Conservation (phyloP, 2,797 vertebrate genomes). For the Lithobates pipiens region DNA sequence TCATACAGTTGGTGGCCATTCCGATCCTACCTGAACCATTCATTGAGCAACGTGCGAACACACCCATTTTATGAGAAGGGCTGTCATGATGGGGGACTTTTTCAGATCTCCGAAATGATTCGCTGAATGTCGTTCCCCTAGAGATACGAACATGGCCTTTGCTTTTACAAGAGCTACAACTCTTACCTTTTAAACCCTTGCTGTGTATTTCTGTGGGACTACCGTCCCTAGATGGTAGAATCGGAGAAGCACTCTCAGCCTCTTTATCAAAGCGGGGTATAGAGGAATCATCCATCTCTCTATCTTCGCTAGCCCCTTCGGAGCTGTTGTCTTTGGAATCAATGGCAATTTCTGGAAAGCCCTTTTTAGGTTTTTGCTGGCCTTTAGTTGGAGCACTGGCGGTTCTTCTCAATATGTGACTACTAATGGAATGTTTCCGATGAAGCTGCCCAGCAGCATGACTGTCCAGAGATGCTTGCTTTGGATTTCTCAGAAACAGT, state of each 20-base stretch:
- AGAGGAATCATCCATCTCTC: conserved; percentile 76
- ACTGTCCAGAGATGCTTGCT: conserved; percentile 98
- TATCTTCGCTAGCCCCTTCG: conserved; percentile 83
- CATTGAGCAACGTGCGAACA: conserved; percentile 83
- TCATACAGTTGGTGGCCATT: conserved; percentile 92
- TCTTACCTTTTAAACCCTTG: conserved; percentile 92
- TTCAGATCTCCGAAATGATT: conserved; percentile 81
- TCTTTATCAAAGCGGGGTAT: conserved; percentile 73
- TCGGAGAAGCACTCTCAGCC: conserved; percentile 65
- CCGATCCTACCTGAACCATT: conserved; percentile 85
- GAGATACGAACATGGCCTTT: conserved; percentile 70
- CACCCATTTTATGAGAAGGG: conserved; percentile 73
- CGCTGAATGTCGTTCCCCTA: conserved; percentile 77
- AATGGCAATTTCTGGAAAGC: conserved; percentile 87
- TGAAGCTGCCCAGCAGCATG: conserved; percentile 93
- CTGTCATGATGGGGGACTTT: conserved; percentile 76
- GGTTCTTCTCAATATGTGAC: conserved; percentile 91
- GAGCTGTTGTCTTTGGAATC: conserved; percentile 88
- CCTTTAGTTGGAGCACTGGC: conserved; percentile 96
- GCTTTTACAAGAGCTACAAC: conserved; percentile 67
- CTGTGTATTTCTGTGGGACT: conserved; percentile 78
- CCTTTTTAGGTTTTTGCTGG: conserved; percentile 89
- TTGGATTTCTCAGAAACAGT: conserved; percentile 97
- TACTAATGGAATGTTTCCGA: conserved; percentile 92
- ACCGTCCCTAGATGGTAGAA: conserved; percentile 69